Evolutionary conservation across 2,797 vertebrate genomes (phyloP), one percentile per base, ranked within the genome.

Genomic region (Bradypus variegatus): DNA sequence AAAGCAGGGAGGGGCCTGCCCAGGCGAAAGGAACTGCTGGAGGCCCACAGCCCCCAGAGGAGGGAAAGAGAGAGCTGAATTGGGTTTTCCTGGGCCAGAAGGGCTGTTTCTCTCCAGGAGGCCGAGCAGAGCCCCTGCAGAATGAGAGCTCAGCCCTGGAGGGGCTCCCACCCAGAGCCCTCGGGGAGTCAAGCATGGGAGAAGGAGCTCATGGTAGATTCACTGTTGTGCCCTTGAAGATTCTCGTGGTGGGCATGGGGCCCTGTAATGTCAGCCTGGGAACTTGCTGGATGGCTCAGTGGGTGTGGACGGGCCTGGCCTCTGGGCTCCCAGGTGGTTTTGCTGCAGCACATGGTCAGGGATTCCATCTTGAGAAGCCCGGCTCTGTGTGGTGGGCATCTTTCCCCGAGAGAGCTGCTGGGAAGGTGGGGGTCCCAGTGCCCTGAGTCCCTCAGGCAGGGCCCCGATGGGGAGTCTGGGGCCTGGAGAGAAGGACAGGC

Each of bases 171-270:
- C 33, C 25, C 23, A 16, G 45, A 3, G 38, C 25, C 75, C 1
- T 0, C 0, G 2, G 16, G 41, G 60, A 58, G 2, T 4, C 2
- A 8, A 29, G 62, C 53, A 23, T 48, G 33, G 16, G 31, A 45
- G 6, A 19, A 3, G 45, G 73, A 41, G 38, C 33, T 81, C 19
- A 2, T 1, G n/a, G 45, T 21, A 29, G 79, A 12, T 8, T 6
- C 29, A 13, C 45, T 16, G 8, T 19, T 73, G 72, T 33, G 7
- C 10, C 25, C 48, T 69, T n/a, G 75, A 62, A 77, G 48, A 83
- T 69, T 38, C 62, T 64, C 9, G 10, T 14, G 3, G 45, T 50
- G 50, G 21, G 25, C 12, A 9, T 1, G 11, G 15, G 15, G n/a
- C 9, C 27, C 25, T 38, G 6, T 5, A 8, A 33, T n/a, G 60